A percentile compares a stretch with the other conserved stretches of the same genome.
Evolutionary conservation across 2,888 invertebrate species (phyloP).

Genomic region (Colletes collaris): DNA sequence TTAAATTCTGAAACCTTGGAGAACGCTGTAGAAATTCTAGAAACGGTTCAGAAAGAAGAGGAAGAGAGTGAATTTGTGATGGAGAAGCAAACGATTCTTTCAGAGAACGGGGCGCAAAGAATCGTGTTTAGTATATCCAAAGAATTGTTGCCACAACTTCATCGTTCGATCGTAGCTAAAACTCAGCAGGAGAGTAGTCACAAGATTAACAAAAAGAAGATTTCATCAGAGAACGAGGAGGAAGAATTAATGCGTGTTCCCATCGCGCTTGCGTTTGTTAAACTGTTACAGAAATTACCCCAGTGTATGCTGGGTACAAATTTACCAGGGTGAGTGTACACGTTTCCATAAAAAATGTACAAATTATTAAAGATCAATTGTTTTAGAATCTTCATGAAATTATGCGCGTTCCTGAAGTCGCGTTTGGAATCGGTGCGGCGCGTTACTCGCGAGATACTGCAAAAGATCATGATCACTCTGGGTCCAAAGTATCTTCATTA

Average conservation of each 20-base stretch:
- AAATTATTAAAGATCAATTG: not conserved
- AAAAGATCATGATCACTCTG: slow-evolving; percentile 93
- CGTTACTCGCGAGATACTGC: slow-evolving; percentile 94
- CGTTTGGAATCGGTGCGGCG: slow-evolving; percentile 93
- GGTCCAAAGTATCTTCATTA: slow-evolving; percentile 92
- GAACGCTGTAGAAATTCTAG: slow-evolving; percentile 71
- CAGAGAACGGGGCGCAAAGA: slow-evolving; percentile 89
- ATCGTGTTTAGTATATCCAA: slow-evolving; percentile 89
- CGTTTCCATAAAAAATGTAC: not conserved
- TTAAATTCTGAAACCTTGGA: slow-evolving; percentile 72
- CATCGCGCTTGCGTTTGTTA: slow-evolving; percentile 95
- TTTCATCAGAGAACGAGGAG: slow-evolving; percentile 90
- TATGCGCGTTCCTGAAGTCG: slow-evolving; percentile 95
- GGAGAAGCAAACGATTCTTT: slow-evolving; percentile 85
- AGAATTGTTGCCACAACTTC: slow-evolving; percentile 91
- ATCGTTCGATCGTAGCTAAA: slow-evolving; percentile 88
- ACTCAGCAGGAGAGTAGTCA: slow-evolving; percentile 90
- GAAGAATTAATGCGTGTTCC: slow-evolving; percentile 96
- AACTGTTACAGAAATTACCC: slow-evolving; percentile 94
- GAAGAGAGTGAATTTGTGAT: slow-evolving; percentile 72
- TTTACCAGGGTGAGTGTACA: slow-evolving; percentile 89
- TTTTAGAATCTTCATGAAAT: slow-evolving; percentile 91
- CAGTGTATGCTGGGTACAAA: slow-evolving; percentile 89
- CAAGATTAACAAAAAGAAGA: slow-evolving; percentile 89
- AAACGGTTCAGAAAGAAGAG: slow-evolving; percentile 76